Evolutionary conservation across 2,113 vertebrate genomes (phyloP), one percentile per base, ranked within the genome.

Genomic region (Crotalus tigris): DNA sequence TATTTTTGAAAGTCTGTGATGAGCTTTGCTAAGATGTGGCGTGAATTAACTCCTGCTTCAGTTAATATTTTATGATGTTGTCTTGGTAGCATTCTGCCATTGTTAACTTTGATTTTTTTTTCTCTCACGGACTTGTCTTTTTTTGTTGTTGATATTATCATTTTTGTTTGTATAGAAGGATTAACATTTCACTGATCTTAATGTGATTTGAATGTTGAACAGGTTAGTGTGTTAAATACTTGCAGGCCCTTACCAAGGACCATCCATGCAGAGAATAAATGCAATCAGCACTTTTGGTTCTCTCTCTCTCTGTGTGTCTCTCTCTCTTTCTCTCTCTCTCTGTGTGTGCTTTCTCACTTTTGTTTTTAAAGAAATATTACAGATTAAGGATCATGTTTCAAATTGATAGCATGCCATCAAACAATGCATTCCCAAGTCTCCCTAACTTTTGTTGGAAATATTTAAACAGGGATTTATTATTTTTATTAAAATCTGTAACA

Each of bases 21-120:
- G 96, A 97, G 97, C 97, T 97, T 96, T 97, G 96, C 97, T 97
- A 96, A 93, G 96, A 97, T 97, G 97, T 94, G 95, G 96, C 97
- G 97, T 96, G 97, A 97, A 94, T 96, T 97, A 93, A 94, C 96
- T 95, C 96, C 96, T 95, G 93, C 96, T 96, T 96, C 96, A 95
- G 94, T 95, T 96, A 96, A 96, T 96, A 97, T 96, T 97, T 96
- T 96, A 91, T 96, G 97, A 97, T 92, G 94, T 97, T 95, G 95
- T 97, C 97, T 96, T 61, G 91, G 97, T 97, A 96, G 96, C 96
- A 95, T 97, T 96, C 95, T 97, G 97, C 97, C 44, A 1, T 97
- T 96, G 95, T 96, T 95, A 97, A 95, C 95, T 96, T 97, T 97
- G 97, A 97, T 96, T 93, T 90, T 96, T 95, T 89, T 97, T 89